phyloP scores from a whole-genome alignment of 2,888 invertebrate species.

The Colostygia pectinataria region DNA sequence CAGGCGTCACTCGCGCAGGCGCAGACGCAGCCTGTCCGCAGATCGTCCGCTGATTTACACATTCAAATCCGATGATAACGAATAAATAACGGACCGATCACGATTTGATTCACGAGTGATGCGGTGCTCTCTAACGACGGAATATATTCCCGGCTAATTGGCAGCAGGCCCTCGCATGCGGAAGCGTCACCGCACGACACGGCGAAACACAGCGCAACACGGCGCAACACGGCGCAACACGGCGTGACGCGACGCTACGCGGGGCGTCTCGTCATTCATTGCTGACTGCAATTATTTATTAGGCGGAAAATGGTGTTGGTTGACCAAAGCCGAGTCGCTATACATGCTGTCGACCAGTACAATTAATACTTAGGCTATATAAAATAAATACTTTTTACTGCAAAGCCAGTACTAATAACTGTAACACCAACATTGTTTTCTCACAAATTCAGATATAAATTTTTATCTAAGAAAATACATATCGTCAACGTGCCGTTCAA shows the following conservation, averaged over 20 bases:
- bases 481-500: too few relatives aligned
- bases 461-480: too few relatives aligned
- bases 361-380: too few relatives aligned
- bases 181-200: neutral
- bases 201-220: neutral
- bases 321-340: too few relatives aligned
- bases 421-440: too few relatives aligned
- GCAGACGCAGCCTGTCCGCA: neutral
- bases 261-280: too few relatives aligned
- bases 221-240: neutral
- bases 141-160: slow-evolving; percentile 29
- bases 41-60: slow-evolving; percentile 13
- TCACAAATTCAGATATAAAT: too few relatives aligned
- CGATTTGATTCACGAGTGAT: slow-evolving; percentile 24
- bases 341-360: too few relatives aligned
- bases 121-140: slow-evolving; percentile 19
- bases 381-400: too few relatives aligned
- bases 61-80: slow-evolving; percentile 19
- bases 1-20: neutral
- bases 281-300: neutral
- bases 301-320: too few relatives aligned
- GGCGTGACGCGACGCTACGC: too few relatives aligned
- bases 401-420: too few relatives aligned
- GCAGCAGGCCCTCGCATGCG: slow-evolving; percentile 10
- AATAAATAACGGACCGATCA: slow-evolving; percentile 26